Evolutionary conservation across 2,888 invertebrate genomes (phyloP).

Genomic region (Brachypalpus laphriformis): DNA sequence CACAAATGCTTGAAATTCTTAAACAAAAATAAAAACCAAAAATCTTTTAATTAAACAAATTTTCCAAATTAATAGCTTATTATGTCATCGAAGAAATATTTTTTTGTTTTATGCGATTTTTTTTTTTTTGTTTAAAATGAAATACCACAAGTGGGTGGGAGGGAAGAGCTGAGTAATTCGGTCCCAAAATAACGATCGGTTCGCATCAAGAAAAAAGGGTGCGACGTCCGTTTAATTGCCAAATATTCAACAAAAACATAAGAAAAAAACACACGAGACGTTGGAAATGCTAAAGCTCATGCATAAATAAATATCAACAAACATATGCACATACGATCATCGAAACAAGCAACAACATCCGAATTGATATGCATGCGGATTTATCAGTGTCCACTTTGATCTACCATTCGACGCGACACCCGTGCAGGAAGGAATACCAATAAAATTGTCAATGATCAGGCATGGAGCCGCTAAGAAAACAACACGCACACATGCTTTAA

Average conservation of each 20-base stretch:
- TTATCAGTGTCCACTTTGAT: no score
- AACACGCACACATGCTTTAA: background rate
- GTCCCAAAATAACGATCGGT: background rate
- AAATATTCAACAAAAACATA: background rate
- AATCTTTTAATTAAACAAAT: no score
- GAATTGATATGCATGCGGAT: background rate
- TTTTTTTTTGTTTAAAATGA: background rate
- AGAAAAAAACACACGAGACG: slow-evolving; percentile 6
- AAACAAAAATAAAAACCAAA: no score
- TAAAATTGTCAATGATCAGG: slow-evolving; percentile 3
- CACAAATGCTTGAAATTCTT: no score
- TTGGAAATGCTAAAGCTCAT: background rate
- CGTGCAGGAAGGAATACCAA: slow-evolving; percentile 44
- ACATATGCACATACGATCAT: background rate
- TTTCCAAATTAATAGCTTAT: background rate
- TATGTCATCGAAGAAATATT: slow-evolving; percentile 14
- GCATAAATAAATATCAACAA: background rate
- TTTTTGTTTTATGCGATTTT: background rate
- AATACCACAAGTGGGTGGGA: background rate
- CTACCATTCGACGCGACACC: no score
- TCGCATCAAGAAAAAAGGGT: background rate
- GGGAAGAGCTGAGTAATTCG: background rate
- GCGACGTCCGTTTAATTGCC: slow-evolving; percentile 19
- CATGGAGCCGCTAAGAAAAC: background rate
- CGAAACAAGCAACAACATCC: background rate